phyloP scores from a whole-genome alignment of 2,113 vertebrate species.

The Origma solitaria region DNA sequence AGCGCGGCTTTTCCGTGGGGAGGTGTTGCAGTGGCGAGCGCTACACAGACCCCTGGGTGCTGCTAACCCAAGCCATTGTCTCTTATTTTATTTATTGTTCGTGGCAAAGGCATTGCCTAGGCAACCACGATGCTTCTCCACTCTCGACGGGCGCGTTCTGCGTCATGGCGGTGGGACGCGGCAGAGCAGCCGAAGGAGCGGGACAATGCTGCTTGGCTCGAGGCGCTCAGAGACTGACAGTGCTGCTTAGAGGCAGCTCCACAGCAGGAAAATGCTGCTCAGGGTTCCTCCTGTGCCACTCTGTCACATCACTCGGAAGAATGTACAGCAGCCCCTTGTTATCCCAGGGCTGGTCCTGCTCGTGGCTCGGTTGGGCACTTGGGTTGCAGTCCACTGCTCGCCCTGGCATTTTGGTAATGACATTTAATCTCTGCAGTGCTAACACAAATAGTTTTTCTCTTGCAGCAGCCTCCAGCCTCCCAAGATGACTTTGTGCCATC shows the following conservation, averaged over 20 bases:
- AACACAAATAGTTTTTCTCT: background rate
- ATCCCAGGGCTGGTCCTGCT: background rate
- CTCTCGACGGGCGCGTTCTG: background rate
- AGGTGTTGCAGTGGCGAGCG: background rate
- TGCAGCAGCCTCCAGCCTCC: background rate
- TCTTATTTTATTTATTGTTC: slow-evolving; percentile 15
- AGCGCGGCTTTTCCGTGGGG: background rate
- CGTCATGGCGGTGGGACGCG: background rate
- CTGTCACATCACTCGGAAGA: background rate
- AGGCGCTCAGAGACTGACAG: background rate
- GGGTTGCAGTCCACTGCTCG: accelerated
- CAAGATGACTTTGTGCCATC: background rate
- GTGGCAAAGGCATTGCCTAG: slow-evolving; percentile 17
- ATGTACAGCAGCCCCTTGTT: background rate
- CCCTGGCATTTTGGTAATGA: background rate
- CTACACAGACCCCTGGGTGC: background rate
- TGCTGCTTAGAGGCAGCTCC: background rate
- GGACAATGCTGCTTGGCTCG: background rate
- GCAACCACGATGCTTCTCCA: slow-evolving; percentile 24
- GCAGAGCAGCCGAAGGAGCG: background rate
- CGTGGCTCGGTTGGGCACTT: background rate
- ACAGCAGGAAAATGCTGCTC: background rate
- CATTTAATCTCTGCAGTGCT: background rate
- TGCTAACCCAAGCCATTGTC: background rate
- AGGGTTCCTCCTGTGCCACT: background rate